Evolutionary conservation across 2,888 invertebrate genomes (phyloP), one percentile per base, ranked within the genome.

Genomic region (Escarpia spicata): DNA sequence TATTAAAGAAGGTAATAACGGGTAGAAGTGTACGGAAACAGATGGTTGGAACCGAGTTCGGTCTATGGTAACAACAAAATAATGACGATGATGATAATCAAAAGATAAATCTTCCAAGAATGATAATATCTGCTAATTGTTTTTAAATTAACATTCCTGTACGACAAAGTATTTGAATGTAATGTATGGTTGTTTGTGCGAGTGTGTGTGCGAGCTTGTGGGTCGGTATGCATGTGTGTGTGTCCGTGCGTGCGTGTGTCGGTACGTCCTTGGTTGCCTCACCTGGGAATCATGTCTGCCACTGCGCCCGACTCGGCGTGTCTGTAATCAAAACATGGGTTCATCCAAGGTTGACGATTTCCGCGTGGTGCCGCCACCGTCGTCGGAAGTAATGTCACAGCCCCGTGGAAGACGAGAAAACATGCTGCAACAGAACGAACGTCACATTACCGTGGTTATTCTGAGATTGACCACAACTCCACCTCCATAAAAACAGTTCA

Each of bases 321-420:
- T 75, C 75, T 75, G 75, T 75, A 75, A 26, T 75, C 75, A 26
- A 75, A 75, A 75, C 75, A 75, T 19, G 75, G 75, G 75, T 75
- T 75, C 75, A 26, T 75, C 75, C 75, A 75, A 75, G 75, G 75
- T n/a, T 75, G 75, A 75, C 75, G 75, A 75, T 75, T 75, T 75
- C 19, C 75, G 19, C 75, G 75, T 75, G 75, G 26, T 75, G 75
- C 75, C 75, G 75, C 75, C 75, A 75, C 75, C n/a, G 75, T 26
- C 75, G 19, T n/a, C 19, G 75, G 26, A 75, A 75, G 6, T 75
- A 75, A 75, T n/a, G 75, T 75, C 4, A 75, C 75, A 75, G 75
- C 75, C 75, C 6, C 75, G n/a, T 75, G 75, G 75, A 75, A 75
- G 75, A 75, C 26, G 75, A 75, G 75, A 75, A 75, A 26, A n/a